Base-by-base conservation (phyloP, 2,797 vertebrate genomes). In the Mus caroli region DNA sequence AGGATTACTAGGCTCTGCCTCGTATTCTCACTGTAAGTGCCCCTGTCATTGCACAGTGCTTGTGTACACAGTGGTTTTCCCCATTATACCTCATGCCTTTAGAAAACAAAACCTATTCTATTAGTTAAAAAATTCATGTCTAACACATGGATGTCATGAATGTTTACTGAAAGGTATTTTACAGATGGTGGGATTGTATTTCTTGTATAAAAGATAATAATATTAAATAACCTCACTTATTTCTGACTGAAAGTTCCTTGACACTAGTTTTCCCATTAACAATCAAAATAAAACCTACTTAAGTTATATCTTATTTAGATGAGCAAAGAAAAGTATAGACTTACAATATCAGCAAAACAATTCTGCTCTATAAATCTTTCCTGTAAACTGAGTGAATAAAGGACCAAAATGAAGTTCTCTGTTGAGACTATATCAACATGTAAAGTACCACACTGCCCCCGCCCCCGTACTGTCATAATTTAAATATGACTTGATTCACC, bases 61-160 rank as follows among this genome's bases (percentile, higher is more conserved):
- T 79, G 54, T 86, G 88, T 83, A 86, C 34, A 58, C 26, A 76
- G 50, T 58, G 62, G 52, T 75, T 94, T 92, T 54, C 77, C 62
- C 83, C 7, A 64, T 54, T 73, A 52, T 14, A 58, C 22, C 22
- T 88, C 60, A 62, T 60, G 19, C 13, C 40, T 92, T 86, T 67
- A 82, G 75, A 95, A 97, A 67, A 60, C 46, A 92, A 94, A 96
- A 94, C 88, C 10, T 86, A 26, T 77, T 89, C 37, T 77, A 85
- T 6, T 93, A 80, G 96, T 80, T 78, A 80, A 80, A 88, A 71
- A 17, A 52, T 50, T 88, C 94, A 62, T 96, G 62, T 19, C 73
- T 77, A 88, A 15, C 22, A 76, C 86, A 85, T 28, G 54, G 78
- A 85, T 52, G 12, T 46, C 56, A 73, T 80, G 77, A 89, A 69